Evolutionary conservation across 2,888 invertebrate species (phyloP).

Genomic region (Hecatera dysodea): DNA sequence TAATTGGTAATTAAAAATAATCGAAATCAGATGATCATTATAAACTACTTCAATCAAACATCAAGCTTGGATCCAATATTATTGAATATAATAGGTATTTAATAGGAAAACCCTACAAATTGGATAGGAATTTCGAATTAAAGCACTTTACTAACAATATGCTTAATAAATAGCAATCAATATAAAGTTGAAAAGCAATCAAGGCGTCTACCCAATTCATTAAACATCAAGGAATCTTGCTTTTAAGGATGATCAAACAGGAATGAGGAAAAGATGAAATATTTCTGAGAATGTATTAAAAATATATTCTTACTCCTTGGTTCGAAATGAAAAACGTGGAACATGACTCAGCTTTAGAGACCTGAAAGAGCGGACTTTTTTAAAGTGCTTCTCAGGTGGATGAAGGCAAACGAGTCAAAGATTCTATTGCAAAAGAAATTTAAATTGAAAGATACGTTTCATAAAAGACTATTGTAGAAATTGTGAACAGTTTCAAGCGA

Average conservation of each 20-base stretch:
- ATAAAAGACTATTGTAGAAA: slow-evolving; percentile 9
- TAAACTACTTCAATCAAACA: not conserved
- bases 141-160: slow-evolving; percentile 19
- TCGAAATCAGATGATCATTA: slow-evolving; percentile 7
- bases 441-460: slow-evolving; percentile 14
- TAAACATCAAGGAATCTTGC: slow-evolving; percentile 42
- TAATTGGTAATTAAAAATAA: slow-evolving; percentile 8
- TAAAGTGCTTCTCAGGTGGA: slow-evolving; percentile 20
- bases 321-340: slow-evolving; percentile 16
- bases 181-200: slow-evolving; percentile 50
- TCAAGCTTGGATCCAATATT: not conserved
- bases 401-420: slow-evolving; percentile 14
- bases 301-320: slow-evolving; percentile 5
- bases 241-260: slow-evolving; percentile 48
- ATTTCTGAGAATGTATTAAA: slow-evolving; percentile 48
- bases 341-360: slow-evolving; percentile 16
- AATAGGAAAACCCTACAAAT: slow-evolving; percentile 14
- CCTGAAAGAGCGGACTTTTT: slow-evolving; percentile 21
- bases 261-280: slow-evolving; percentile 41
- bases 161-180: slow-evolving; percentile 40
- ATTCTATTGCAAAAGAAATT: slow-evolving; percentile 12
- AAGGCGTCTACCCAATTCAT: slow-evolving; percentile 35
- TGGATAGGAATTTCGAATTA: slow-evolving; percentile 1
- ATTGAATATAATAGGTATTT: not conserved
- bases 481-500: not conserved